Evolutionary conservation across 2,888 invertebrate species (phyloP), one percentile per base, ranked within the genome.

Genomic region (Patella caerulea): DNA sequence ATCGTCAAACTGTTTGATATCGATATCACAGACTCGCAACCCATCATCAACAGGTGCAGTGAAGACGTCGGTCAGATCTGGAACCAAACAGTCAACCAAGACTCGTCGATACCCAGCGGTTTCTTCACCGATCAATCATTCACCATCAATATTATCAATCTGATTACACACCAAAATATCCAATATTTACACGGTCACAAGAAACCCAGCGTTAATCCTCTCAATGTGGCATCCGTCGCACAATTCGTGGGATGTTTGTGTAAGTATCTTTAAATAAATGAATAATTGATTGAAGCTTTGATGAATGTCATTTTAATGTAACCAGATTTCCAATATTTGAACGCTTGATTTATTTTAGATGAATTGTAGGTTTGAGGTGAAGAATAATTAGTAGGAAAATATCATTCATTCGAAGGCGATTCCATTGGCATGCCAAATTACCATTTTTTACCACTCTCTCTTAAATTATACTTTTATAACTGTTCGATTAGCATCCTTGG

Each of bases 1-100:
- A 53, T 76, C 15, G 69, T 73, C 19, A 65, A 65, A 29, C 69
- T 76, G 59, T 76, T 76, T 69, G 65, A 73, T 29, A 76, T 76
- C 15, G 53, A 69, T 12, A 52, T 71, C 19, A 34, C 52, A 45
- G 73, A 72, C 34, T 59, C 76, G 17, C 59, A 53, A 59, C 69
- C 65, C 34, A 76, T 76, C 29, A 73, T 71, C 69, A 76, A 76
- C 52, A 65, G 72, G 72, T 72, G 72, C 7, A 71, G 69, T 69
- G 71, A 71, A 14, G 72, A 71, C 19, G 76, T 76, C 52, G 45
- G 29, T 11, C 29, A 70, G 17, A 54, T 72, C n/a, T 76, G 73
- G 73, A 34, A 72, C 70, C 56, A 65, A 19, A 73, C 73, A 34
- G 65, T 76, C 29, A 72, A 65, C 24, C 45, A 76, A 29, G 54